Conservation (phyloP, 2,113 vertebrate genomes). For the Prunella fulvescens region DNA sequence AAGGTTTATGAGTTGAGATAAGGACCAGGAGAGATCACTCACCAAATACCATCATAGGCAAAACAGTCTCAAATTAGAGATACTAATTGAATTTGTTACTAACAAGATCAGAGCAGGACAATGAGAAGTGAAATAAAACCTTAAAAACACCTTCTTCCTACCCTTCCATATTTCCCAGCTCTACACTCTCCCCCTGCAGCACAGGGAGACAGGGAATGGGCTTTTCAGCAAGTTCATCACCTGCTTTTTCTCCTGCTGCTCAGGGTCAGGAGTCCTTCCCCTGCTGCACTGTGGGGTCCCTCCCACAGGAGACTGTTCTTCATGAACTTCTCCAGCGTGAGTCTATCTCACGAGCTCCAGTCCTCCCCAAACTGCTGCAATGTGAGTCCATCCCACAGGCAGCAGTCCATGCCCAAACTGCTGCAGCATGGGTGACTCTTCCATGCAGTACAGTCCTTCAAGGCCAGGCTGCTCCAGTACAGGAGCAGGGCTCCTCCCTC, state of each 20-base stretch:
- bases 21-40: background rate
- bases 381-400: rapidly evolving
- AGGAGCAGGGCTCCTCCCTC: background rate
- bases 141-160: background rate
- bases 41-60: background rate
- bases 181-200: background rate
- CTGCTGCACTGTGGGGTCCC: rapidly evolving
- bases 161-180: background rate
- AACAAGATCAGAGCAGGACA: background rate
- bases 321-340: background rate
- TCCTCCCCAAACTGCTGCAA: background rate
- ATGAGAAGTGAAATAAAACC: background rate
- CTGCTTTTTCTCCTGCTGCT: background rate
- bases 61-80: background rate
- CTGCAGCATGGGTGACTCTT: background rate
- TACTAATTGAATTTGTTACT: background rate
- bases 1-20: background rate
- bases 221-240: background rate
- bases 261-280: background rate
- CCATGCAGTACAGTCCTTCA: background rate
- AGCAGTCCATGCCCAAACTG: background rate
- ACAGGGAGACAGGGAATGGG: background rate
- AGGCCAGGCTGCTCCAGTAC: background rate
- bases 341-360: rapidly evolving
- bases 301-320: background rate